phyloP scores from a whole-genome alignment of 1,140 invertebrate species.

The Atta texana region DNA sequence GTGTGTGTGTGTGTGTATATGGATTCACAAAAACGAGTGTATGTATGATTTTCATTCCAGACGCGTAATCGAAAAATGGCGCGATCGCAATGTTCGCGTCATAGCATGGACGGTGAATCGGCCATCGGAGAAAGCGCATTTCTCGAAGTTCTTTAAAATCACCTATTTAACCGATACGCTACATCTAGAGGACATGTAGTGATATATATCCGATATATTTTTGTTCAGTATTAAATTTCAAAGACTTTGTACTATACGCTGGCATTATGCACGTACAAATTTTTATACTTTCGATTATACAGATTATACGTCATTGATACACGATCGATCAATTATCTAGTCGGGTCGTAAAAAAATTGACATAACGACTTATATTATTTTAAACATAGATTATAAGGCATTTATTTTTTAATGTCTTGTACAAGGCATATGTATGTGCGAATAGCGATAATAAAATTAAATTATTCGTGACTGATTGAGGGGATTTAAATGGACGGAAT shows the following conservation, averaged over 20 bases:
- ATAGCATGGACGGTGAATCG: constrained; percentile 90
- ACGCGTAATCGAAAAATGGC: constrained; percentile 87
- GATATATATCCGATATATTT: constrained; percentile 48
- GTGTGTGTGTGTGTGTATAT: too few relatives aligned
- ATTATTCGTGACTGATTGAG: background rate
- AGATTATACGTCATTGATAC: constrained; percentile 33
- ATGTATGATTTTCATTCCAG: constrained; percentile 83
- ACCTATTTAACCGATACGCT: constrained; percentile 90
- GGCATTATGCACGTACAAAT: constrained; percentile 55
- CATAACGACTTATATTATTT: constrained; percentile 60
- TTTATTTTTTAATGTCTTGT: constrained; percentile 39
- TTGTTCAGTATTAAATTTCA: constrained; percentile 57
- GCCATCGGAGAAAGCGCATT: constrained; percentile 89
- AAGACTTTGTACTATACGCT: constrained; percentile 44
- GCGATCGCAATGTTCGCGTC: constrained; percentile 86
- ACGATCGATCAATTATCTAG: constrained; percentile 62
- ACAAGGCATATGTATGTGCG: constrained; percentile 22
- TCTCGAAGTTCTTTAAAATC: constrained; percentile 87
- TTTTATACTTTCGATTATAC: constrained; percentile 55
- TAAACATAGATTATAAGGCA: constrained; percentile 44
- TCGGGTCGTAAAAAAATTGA: constrained; percentile 63
- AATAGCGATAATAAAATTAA: constrained; percentile 42
- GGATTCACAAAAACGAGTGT: background rate
- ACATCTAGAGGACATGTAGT: constrained; percentile 85
- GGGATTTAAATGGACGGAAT: constrained; percentile 56